Percentiles rank a stretch among this genome's conserved stretches.
These are phyloP conservation scores for Nycticebus coucang DNA, from an alignment of 2,113 vertebrate species.

Conservation along the genomic window DNA sequence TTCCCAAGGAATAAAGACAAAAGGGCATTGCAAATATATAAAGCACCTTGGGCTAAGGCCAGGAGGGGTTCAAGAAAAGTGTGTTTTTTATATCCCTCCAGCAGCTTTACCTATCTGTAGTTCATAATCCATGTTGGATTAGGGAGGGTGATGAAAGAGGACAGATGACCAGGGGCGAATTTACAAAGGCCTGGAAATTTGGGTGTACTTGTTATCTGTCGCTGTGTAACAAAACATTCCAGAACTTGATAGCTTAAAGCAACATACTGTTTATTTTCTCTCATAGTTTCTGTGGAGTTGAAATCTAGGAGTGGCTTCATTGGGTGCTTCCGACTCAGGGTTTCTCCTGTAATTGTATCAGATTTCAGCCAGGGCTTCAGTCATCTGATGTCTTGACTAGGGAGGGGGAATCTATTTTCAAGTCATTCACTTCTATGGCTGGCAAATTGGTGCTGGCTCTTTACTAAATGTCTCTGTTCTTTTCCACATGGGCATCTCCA, in stretches of 20 bases:
- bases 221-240: not conserved
- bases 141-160: not conserved
- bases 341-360: not conserved
- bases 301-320: not conserved
- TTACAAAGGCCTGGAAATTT: not conserved
- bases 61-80: not conserved
- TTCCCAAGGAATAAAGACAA: not conserved
- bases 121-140: not conserved
- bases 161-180: not conserved
- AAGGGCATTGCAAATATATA: not conserved
- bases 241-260: not conserved
- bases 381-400: not conserved
- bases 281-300: not conserved
- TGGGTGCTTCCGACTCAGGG: not conserved
- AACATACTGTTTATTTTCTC: not conserved
- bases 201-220: not conserved
- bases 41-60: not conserved
- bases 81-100: not conserved
- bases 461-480: not conserved
- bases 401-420: not conserved
- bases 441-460: not conserved
- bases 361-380: not conserved
- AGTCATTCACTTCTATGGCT: not conserved
- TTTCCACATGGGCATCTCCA: not conserved
- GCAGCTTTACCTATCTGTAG: not conserved